Evolutionary conservation across 2,113 vertebrate species (phyloP).

Genomic region (Scomber japonicus): DNA sequence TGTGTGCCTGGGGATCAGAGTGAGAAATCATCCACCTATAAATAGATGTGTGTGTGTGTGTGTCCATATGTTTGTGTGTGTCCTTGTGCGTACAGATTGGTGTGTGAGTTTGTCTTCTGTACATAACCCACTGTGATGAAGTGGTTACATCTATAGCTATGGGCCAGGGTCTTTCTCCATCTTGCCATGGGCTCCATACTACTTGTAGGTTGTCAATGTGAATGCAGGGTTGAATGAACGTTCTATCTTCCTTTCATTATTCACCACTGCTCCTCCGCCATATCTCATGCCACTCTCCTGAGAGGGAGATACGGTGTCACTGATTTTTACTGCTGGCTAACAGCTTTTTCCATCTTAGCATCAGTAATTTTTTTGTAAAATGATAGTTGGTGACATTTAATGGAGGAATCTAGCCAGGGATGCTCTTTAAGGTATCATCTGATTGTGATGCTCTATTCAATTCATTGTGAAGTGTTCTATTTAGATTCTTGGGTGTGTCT

Average conservation of each 20-base stretch:
- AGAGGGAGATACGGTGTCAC: constrained; percentile 49
- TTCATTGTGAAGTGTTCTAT: constrained; percentile 1
- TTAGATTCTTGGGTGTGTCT: neutral
- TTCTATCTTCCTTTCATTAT: constrained; percentile 69
- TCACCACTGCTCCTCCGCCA: constrained; percentile 55
- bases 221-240: constrained; percentile 47
- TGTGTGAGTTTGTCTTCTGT: constrained; percentile 25
- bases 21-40: constrained; percentile 76
- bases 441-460: neutral
- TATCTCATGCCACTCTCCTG: constrained; percentile 50
- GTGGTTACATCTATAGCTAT: constrained; percentile 23
- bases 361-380: constrained; percentile 38
- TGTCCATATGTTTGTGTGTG: constrained; percentile 24
- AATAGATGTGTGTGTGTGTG: constrained; percentile 67
- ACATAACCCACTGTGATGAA: constrained; percentile 39
- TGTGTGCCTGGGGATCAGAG: constrained; percentile 60
- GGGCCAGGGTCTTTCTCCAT: constrained; percentile 41
- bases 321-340: constrained; percentile 43
- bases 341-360: constrained; percentile 43
- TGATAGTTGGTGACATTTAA: constrained; percentile 10
- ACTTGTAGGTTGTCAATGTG: constrained; percentile 39
- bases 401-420: neutral
- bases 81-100: neutral
- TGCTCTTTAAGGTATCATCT: neutral
- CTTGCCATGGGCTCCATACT: constrained; percentile 22